Evolutionary conservation across 2,797 vertebrate species (phyloP).

Genomic region (Sorex maritimensis): DNA sequence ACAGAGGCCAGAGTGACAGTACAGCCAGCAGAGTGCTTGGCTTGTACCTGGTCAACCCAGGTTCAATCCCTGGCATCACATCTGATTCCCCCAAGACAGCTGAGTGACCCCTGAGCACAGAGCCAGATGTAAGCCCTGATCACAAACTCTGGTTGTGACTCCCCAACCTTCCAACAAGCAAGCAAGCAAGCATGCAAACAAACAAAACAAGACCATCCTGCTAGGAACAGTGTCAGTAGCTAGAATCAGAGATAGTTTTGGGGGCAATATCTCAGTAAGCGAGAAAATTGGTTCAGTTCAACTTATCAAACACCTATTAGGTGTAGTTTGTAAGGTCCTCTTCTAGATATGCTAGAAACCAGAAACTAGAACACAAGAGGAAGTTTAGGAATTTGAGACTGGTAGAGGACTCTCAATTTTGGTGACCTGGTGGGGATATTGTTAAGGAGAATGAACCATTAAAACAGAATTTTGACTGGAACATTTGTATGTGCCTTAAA

Average conservation of each 20-base stretch:
- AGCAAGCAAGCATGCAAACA: too few relatives aligned
- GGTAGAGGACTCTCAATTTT: background rate
- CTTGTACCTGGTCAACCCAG: too few relatives aligned
- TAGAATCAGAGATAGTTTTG: background rate
- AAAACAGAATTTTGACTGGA: slow-evolving; percentile 20
- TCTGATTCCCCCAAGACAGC: too few relatives aligned
- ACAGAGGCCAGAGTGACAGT: too few relatives aligned
- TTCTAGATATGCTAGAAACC: background rate
- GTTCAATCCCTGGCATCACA: too few relatives aligned
- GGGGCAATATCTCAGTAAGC: background rate
- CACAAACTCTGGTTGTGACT: too few relatives aligned
- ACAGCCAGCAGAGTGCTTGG: too few relatives aligned
- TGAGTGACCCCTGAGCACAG: too few relatives aligned
- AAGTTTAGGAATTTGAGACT: background rate
- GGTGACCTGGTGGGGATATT: background rate
- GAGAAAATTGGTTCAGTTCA: background rate
- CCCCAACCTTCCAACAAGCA: too few relatives aligned
- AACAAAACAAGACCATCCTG: background rate
- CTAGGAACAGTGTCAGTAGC: background rate
- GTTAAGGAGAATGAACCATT: background rate
- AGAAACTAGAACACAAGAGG: background rate
- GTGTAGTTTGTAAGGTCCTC: background rate
- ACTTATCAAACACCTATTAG: slow-evolving; percentile 22
- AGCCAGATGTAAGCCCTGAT: too few relatives aligned
- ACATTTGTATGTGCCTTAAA: background rate